Conservation (phyloP, 2,113 vertebrate genomes). For the Uropsilus gracilis region DNA sequence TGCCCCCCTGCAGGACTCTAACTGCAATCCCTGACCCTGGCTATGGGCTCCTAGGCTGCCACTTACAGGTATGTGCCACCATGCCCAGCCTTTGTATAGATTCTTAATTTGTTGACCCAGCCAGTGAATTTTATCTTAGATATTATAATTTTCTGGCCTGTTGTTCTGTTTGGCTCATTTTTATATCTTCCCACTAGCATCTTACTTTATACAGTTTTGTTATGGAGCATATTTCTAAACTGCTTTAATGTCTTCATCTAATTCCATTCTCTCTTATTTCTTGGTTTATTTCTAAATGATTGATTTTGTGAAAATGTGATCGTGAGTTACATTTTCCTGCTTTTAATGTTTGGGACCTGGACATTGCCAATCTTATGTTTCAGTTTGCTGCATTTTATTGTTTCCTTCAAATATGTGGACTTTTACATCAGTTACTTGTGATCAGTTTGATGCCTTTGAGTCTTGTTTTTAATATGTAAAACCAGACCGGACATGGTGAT, state of each 20-base stretch:
- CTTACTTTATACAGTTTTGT: background rate
- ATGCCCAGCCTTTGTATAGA: too few species aligned
- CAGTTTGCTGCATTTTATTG: background rate
- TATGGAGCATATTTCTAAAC: background rate
- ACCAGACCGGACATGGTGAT: too few species aligned
- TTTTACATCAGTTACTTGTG: background rate
- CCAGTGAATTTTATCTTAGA: too few species aligned
- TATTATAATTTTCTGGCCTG: too few species aligned
- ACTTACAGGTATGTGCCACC: too few species aligned
- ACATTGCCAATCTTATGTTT: background rate
- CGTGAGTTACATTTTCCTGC: background rate
- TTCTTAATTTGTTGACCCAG: too few species aligned
- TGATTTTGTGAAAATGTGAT: background rate
- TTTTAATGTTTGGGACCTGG: background rate
- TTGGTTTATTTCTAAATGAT: background rate
- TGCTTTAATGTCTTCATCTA: background rate
- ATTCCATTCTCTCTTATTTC: background rate
- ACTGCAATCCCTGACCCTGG: too few species aligned
- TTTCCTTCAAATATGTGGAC: background rate
- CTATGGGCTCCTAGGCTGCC: too few species aligned
- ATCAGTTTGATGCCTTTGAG: background rate
- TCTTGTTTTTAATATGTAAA: slow-evolving; percentile 15
- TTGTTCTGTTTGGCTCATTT: background rate
- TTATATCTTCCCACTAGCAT: background rate
- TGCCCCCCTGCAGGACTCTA: too few species aligned